These are phyloP conservation scores for Sarcophaga rosellei DNA, from an alignment of 2,888 invertebrate genomes.

Conservation along the genomic window DNA sequence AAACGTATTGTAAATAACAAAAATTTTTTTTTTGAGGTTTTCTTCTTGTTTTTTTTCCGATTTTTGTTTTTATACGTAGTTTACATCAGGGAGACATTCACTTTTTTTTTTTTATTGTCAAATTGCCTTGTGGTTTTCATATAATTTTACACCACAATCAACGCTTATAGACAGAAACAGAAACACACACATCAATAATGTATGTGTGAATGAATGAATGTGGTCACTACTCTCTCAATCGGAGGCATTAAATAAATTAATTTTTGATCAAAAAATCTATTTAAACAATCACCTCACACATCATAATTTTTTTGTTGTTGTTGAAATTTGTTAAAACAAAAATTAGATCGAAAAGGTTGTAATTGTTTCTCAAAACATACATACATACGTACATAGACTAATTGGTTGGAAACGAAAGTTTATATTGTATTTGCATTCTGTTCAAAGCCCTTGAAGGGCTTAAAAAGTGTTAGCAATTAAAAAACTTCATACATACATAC, in stretches of 20 bases:
- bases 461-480: too few species aligned
- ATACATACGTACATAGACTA: too few species aligned
- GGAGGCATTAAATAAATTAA: constrained; percentile 34
- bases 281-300: constrained; percentile 35
- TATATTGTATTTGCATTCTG: background rate
- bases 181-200: background rate
- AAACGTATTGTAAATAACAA: background rate
- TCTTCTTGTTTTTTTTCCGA: constrained; percentile 40
- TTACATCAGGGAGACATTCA: constrained; percentile 37
- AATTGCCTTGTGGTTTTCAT: constrained; percentile 55
- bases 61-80: constrained; percentile 50
- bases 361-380: too few species aligned
- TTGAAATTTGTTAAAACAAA: background rate
- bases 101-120: constrained; percentile 31
- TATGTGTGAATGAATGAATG: background rate
- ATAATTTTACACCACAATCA: constrained; percentile 45
- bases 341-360: too few species aligned
- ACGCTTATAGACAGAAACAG: background rate
- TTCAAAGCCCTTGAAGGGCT: too few species aligned
- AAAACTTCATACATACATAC: too few species aligned
- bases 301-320: background rate
- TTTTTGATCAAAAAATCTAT: constrained; percentile 32
- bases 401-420: background rate
- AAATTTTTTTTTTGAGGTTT: constrained; percentile 22
- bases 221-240: background rate